phyloP scores from a whole-genome alignment of 2,113 vertebrate species.

The Dromiciops gliroides region DNA sequence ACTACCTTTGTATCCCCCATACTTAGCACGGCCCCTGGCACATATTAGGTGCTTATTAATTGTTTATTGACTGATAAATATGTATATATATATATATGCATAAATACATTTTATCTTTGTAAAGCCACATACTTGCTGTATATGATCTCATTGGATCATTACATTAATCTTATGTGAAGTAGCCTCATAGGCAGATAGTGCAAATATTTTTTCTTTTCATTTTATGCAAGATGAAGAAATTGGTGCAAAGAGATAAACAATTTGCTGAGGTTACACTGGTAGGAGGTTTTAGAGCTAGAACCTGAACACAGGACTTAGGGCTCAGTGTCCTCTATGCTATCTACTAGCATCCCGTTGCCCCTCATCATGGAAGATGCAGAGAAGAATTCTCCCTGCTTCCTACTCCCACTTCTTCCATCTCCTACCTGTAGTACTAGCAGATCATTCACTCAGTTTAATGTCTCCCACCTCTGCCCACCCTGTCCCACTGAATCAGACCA shows the following conservation, averaged over 20 bases:
- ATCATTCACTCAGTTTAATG: background rate
- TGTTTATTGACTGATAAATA: background rate
- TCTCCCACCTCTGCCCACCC: background rate
- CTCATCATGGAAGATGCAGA: background rate
- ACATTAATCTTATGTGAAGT: background rate
- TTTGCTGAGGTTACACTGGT: background rate
- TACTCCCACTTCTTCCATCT: conserved; percentile 3
- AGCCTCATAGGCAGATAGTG: background rate
- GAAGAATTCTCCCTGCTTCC: background rate
- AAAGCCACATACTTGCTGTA: background rate
- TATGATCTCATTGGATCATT: background rate
- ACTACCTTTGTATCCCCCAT: background rate
- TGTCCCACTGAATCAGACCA: background rate
- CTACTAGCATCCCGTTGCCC: background rate
- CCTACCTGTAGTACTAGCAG: background rate
- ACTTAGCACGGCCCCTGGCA: background rate
- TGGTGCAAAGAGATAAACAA: background rate
- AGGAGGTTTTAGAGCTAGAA: background rate
- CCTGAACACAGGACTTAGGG: background rate
- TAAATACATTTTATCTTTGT: background rate
- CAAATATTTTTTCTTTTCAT: background rate
- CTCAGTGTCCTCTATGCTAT: background rate
- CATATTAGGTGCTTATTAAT: background rate
- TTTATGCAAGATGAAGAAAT: background rate
- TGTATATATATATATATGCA: too few relatives aligned